Evolutionary conservation across 2,888 invertebrate species (phyloP).

Genomic region (Andrena camellia): DNA sequence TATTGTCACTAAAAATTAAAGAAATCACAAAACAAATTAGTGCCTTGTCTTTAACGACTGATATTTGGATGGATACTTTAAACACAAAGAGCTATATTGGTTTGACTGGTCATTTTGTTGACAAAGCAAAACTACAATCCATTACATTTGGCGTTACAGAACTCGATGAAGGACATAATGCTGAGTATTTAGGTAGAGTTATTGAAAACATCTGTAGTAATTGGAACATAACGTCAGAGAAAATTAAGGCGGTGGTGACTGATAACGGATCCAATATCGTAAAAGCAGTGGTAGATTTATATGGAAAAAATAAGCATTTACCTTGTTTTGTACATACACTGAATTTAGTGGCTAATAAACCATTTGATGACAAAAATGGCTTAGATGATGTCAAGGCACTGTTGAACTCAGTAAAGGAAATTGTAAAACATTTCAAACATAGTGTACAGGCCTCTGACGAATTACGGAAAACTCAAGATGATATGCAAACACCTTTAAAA

Average conservation of each 20-base stretch:
- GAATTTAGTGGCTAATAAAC: no score
- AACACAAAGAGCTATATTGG: background rate
- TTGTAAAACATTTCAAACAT: no score
- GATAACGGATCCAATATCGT: background rate
- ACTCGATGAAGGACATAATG: background rate
- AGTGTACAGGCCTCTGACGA: background rate
- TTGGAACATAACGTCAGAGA: background rate
- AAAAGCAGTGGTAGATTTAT: no score
- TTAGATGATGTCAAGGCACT: no score
- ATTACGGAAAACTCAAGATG: background rate
- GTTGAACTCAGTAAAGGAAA: no score
- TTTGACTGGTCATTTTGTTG: background rate
- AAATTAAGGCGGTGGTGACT: background rate
- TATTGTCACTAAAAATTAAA: slow-evolving; percentile 11
- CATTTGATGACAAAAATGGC: no score
- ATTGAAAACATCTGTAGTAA: background rate
- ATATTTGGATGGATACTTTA: slow-evolving; percentile 19
- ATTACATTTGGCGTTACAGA: slow-evolving; percentile 8
- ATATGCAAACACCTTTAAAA: background rate
- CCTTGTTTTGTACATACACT: no score
- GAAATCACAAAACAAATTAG: slow-evolving; percentile 1
- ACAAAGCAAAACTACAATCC: background rate
- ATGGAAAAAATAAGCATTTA: no score
- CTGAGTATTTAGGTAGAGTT: background rate
- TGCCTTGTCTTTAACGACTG: background rate